Base-by-base conservation (phyloP, 2,888 invertebrate species). In the Cyclophora albipunctata region DNA sequence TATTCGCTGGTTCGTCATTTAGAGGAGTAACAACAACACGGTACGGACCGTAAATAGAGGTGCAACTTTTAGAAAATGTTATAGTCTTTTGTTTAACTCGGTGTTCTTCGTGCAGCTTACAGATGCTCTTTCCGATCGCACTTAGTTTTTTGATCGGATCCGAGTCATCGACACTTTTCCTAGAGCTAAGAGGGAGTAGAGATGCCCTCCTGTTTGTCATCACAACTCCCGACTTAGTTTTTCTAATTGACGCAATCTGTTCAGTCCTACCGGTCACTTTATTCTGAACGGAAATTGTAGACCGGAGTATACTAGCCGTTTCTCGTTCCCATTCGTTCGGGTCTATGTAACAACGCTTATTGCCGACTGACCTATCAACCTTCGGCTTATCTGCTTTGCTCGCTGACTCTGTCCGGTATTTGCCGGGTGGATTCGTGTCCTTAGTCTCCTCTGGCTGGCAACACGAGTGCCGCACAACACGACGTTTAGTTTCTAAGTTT, bases 271-370 rank as follows among this genome's bases (percentile, higher is more conserved):
- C 62, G 34, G 67, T 59, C 45, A 75, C 60, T 76, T 85, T 86
- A 55, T 85, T 85, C 54, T 86, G 85, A 48, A 88, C 83, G 4
- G 87, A 86, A 64, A 88, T 81, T 3, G 87, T 87, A 3, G 86
- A 75, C 41, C 87, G 78, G 34, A 84, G 75, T 50, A 91, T 90
- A 73, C 90, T 91, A 59, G 89, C 89, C 42, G 90, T 91, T 65
- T 90, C 89, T 48, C 86, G 82, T 71, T 91, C 90, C 90, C 90
- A 91, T 55, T 83, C 80, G 42, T 73, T 62, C 34, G 89, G 89
- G 62, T 90, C 89, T 58, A 90, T 90, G 61, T 89, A 90, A 68
- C 89, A 90, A 57, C 89, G 78, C 66, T 90, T 90, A 67, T 90
- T 90, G 63, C 89, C 89, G 57, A 89, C 89, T 56, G 89, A 89